Evolutionary conservation across 2,113 vertebrate genomes (phyloP).

Genomic region (Mastomys coucha): DNA sequence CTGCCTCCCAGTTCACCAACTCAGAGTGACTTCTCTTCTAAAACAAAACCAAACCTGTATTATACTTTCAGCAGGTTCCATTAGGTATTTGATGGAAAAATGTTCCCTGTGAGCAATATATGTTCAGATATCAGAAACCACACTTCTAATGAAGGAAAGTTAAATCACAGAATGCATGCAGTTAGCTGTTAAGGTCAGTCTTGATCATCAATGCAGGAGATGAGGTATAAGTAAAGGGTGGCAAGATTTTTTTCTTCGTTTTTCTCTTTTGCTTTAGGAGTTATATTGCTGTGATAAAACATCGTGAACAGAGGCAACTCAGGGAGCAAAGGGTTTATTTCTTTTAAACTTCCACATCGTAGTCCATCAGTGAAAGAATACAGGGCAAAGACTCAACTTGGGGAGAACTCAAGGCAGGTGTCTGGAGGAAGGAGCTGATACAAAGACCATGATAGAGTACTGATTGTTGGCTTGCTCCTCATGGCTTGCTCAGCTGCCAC

Average conservation of each 20-base stretch:
- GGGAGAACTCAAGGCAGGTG: not conserved
- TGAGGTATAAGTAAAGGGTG: not conserved
- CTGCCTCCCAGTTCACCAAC: not conserved
- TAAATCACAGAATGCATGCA: not conserved
- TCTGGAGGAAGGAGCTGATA: not conserved
- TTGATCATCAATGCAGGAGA: not conserved
- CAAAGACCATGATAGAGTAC: not conserved
- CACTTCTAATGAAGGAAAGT: not conserved
- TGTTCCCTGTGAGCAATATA: not conserved
- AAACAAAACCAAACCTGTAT: not conserved
- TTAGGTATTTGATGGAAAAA: constrained; percentile 7
- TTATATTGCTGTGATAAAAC: not conserved
- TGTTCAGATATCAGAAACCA: not conserved
- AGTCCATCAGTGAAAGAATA: not conserved
- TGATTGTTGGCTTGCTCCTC: not conserved
- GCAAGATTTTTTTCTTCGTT: not conserved
- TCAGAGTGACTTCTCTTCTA: not conserved
- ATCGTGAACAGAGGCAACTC: not conserved
- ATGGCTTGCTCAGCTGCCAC: not conserved
- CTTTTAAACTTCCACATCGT: not conserved
- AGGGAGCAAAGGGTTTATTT: not conserved
- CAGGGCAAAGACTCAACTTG: not conserved
- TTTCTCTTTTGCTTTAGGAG: not conserved
- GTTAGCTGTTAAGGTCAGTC: constrained; percentile 20
- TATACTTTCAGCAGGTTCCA: not conserved